Conservation (phyloP, 2,888 invertebrate species). For the Coleophora deauratella region DNA sequence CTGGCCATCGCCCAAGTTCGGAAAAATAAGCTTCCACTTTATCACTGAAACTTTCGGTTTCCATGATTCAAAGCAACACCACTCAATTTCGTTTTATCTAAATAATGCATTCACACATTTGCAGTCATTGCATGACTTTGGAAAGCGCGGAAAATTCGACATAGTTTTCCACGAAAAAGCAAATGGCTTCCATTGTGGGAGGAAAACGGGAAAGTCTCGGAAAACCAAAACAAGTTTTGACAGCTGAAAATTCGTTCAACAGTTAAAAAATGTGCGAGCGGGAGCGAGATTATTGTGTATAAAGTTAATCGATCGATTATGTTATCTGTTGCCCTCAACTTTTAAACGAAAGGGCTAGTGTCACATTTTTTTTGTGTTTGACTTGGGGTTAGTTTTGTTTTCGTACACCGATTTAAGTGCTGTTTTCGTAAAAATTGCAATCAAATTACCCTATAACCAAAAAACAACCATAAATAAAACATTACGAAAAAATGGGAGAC, state of each 20-base stretch:
- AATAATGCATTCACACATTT: slow-evolving; percentile 17
- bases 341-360: too few species aligned
- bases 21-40: slow-evolving; percentile 79
- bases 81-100: slow-evolving; percentile 15
- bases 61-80: slow-evolving; percentile 34
- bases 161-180: slow-evolving; percentile 20
- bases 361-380: too few species aligned
- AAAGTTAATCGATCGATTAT: too few species aligned
- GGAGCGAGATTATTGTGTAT: too few species aligned
- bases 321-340: too few species aligned
- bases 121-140: slow-evolving; percentile 16
- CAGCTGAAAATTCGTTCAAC: slow-evolving; percentile 22
- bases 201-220: slow-evolving; percentile 10
- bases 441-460: too few species aligned
- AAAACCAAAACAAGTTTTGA: slow-evolving; percentile 23
- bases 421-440: too few species aligned
- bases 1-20: slow-evolving; percentile 81
- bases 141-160: slow-evolving; percentile 17
- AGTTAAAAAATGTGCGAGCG: too few species aligned
- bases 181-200: slow-evolving; percentile 14
- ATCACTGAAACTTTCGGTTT: slow-evolving; percentile 74
- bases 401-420: too few species aligned
- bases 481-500: slow-evolving; percentile 24
- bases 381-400: too few species aligned
- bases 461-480: slow-evolving; percentile 2